Evolutionary conservation across 2,113 vertebrate genomes (phyloP).

Genomic region (Carlito syrichta): DNA sequence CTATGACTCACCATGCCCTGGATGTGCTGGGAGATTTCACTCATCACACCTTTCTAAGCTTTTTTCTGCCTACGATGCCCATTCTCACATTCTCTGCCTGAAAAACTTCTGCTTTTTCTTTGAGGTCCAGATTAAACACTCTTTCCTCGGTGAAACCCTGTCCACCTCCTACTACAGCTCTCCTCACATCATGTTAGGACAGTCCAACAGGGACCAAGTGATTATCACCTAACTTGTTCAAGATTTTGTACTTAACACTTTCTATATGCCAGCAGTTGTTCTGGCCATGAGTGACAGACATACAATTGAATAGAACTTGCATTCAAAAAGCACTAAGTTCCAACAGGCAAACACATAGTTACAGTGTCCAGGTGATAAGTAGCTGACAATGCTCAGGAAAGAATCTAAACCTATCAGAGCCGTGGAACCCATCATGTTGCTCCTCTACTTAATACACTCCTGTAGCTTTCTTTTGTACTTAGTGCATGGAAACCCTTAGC

Average conservation of each 20-base stretch:
- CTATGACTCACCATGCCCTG: not conserved
- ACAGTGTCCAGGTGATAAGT: not conserved
- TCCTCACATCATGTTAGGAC: not conserved
- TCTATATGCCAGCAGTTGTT: not conserved
- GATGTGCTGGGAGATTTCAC: accelerated
- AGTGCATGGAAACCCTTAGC: not conserved
- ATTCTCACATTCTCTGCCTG: not conserved
- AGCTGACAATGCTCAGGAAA: not conserved
- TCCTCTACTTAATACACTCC: not conserved
- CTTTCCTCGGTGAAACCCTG: not conserved
- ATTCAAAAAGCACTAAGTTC: not conserved
- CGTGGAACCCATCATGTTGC: accelerated
- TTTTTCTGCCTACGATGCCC: not conserved
- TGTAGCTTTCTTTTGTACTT: not conserved
- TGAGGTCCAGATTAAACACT: not conserved
- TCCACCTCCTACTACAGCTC: accelerated
- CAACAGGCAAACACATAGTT: not conserved
- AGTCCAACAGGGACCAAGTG: not conserved
- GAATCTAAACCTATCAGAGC: not conserved
- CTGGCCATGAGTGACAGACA: not conserved
- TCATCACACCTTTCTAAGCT: not conserved
- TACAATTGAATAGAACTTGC: not conserved
- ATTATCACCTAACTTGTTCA: not conserved
- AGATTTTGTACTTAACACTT: not conserved
- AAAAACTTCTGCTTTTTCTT: not conserved